Evolutionary conservation across 2,888 invertebrate species (phyloP), one percentile per base, ranked within the genome.

Genomic region (Ernsta delagoae): DNA sequence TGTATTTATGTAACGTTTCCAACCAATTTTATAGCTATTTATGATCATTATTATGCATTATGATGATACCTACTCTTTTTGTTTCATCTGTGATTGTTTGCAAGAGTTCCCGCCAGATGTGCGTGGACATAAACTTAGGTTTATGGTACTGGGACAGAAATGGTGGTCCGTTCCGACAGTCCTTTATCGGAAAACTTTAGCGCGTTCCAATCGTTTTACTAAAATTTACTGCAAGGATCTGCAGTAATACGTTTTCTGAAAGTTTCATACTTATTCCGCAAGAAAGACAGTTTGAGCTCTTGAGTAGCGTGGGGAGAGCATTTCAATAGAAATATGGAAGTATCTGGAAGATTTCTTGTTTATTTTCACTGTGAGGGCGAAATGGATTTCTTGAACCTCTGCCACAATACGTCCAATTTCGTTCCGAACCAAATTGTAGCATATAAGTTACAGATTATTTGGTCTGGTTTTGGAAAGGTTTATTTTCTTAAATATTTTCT

Each of bases 171-270:
- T 8, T 59, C 70, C 69, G 73, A 73, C 71, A 72, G 62, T 70
- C 72, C 70, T 70, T 73, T 71, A 73, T 71, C 70, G 73, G 62
- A 64, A 73, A 72, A 73, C 69, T 70, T 70, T 61, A 70, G 70
- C 67, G 50, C 41, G 65, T 66, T 65, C 39, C 65, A 16, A 43
- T 66, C 65, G 34, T 41, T 65, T 65, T 66, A 24, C 59, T 43
- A 41, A 53, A 59, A 43, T 66, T 66, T 66, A 66, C 65, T 43
- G 16, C 50, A 59, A 66, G 59, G 65, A 66, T 66, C 59, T 56
- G 65, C 12, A 31, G 66, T 66, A 66, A 66, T 66, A 66, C 59
- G 66, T 66, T 59, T 60, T 60, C 41, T 59, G 34, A 45, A 60
- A 65, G 16, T 65, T 57, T 50, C 48, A 53, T 53, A 31, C 31